phyloP scores from a whole-genome alignment of 2,113 vertebrate species.

The Hylia prasina region DNA sequence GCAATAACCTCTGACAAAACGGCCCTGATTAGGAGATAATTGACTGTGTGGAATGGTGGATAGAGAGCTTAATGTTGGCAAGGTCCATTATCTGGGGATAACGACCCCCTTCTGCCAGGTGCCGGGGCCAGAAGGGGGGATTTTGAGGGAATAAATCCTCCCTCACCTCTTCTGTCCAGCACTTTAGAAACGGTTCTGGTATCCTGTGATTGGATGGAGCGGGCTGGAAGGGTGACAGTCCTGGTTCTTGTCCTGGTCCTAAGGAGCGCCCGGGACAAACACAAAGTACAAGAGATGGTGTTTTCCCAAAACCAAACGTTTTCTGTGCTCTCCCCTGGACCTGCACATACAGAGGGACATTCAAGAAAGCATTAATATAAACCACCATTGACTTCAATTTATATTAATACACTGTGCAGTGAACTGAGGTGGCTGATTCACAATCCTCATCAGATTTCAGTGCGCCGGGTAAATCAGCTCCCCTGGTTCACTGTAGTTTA shows the following conservation, averaged over 20 bases:
- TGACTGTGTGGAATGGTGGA: slow-evolving; percentile 69
- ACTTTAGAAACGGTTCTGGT: slow-evolving; percentile 11
- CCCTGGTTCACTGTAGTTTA: slow-evolving; percentile 45
- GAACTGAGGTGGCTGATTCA: slow-evolving; percentile 46
- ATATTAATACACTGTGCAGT: slow-evolving; percentile 46
- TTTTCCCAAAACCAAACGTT: background rate
- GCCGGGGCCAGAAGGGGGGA: slow-evolving; percentile 51
- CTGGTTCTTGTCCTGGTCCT: background rate
- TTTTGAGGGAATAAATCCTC: slow-evolving; percentile 59
- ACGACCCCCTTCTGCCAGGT: slow-evolving; percentile 72
- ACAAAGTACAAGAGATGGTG: background rate
- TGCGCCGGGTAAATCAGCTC: slow-evolving; percentile 42
- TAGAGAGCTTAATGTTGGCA: slow-evolving; percentile 67
- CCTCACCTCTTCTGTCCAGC: slow-evolving; percentile 53
- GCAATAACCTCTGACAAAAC: slow-evolving; percentile 80
- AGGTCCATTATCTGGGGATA: slow-evolving; percentile 73
- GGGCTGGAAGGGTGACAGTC: background rate
- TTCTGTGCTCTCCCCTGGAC: background rate
- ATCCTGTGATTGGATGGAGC: background rate
- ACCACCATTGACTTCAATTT: slow-evolving; percentile 50
- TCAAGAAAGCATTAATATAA: slow-evolving; percentile 15
- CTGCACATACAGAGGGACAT: background rate
- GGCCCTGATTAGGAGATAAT: slow-evolving; percentile 77
- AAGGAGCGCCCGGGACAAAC: background rate
- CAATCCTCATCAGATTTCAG: slow-evolving; percentile 48